Base-by-base conservation (phyloP, 2,797 vertebrate species). In the Tragelaphus eurycerus region DNA sequence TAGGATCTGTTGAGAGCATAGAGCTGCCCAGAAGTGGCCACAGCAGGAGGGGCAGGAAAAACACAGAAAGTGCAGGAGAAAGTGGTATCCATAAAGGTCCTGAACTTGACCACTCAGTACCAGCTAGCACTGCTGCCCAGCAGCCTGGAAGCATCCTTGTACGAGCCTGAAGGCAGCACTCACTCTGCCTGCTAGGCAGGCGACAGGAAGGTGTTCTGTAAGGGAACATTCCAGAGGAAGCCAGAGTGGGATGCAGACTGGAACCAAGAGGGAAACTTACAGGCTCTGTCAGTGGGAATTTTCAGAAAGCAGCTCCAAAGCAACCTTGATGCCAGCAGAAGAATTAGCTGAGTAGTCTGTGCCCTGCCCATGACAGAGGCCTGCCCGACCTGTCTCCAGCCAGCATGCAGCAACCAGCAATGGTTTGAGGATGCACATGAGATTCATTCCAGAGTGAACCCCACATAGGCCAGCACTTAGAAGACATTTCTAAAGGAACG, bases 401-500 rank as follows among this genome's bases (percentile, higher is more conserved):
- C 59, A 21, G 71, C 21, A 29, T 21, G 25, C 17, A 59, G 59
- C 34, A 97, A 86, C 89, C 27, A 9, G n/a, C 60, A 67, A 52
- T 21, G 4, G 15, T 57, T 64, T 19, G 23, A 92, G 95, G 23
- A 25, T 31, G 85, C 96, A 60, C 27, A 88, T 81, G 34, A 64
- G 96, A 6, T 23, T 64, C 19, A 92, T 97, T 97, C 95, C 82
- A 92, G 97, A 95, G 82, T n/a, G 52, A 94, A 95, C 59, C n/a
- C 38, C 86, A 48, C 81, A 92, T 83, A 82, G 83, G 97, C 67
- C 67, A 96, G 86, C 67, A 97, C 92, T 91, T 97, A 76, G 48
- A 95, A 97, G 46, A 84, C 93, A 85, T 48, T 95, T 97, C 38
- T 67, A 93, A 97, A 76, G 74, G 74, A 97, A 54, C 64, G 94